phyloP scores from a whole-genome alignment of 64 coral and sea anemone species.

The Pocillopora verrucosa region DNA sequence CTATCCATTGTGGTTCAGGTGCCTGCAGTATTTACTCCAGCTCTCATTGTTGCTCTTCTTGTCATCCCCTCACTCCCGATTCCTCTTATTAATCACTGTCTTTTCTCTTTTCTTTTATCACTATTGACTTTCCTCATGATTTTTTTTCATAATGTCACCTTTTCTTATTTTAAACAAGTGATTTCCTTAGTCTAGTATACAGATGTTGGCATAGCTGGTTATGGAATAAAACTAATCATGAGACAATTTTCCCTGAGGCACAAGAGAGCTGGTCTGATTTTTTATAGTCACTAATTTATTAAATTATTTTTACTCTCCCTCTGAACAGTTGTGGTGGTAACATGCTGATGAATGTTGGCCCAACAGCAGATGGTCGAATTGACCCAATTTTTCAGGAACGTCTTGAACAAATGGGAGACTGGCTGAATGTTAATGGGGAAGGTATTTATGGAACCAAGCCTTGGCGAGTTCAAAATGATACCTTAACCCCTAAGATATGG shows the following conservation, averaged over 20 bases:
- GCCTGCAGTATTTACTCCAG: background rate
- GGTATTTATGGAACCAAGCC: conserved; percentile 87
- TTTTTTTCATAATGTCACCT: no score
- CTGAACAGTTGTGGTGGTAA: conserved; percentile 80
- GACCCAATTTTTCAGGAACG: conserved; percentile 90
- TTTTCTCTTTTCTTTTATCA: no score
- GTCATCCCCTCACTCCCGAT: no score
- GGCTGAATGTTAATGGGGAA: conserved; percentile 86
- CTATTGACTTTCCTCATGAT: no score
- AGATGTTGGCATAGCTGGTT: no score
- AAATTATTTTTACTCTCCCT: background rate
- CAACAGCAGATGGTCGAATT: conserved; percentile 81
- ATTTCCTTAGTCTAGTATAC: no score
- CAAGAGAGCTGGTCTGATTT: background rate
- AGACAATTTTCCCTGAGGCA: no score
- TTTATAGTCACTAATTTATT: background rate
- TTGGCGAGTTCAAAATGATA: conserved; percentile 96
- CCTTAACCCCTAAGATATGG: conserved; percentile 63
- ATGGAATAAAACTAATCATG: no score
- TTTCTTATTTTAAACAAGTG: no score
- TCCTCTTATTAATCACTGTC: no score
- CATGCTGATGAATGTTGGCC: conserved; percentile 88
- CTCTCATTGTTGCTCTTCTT: no score
- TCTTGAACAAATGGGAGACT: conserved; percentile 80
- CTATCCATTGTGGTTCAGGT: no score